These are phyloP conservation scores for Knipowitschia caucasica DNA, from an alignment of 2,797 vertebrate genomes.

Conservation along the genomic window DNA sequence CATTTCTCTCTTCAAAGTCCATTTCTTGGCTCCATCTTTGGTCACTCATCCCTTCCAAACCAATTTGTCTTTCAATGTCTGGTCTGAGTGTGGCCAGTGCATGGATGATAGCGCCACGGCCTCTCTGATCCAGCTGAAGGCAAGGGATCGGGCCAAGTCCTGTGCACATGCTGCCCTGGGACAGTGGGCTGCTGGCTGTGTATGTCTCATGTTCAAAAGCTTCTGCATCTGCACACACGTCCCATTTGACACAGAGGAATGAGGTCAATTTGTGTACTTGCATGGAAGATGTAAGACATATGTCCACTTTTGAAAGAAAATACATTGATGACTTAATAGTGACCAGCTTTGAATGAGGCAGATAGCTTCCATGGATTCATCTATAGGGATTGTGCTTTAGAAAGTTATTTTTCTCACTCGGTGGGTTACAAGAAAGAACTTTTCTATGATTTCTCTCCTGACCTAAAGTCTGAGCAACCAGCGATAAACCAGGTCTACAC, in stretches of 20 bases:
- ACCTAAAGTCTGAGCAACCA: no score
- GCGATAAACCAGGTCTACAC: no score
- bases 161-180: slow-evolving; percentile 68
- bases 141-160: slow-evolving; percentile 81
- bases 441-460: no score
- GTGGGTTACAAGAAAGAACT: no score
- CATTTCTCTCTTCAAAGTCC: slow-evolving; percentile 74
- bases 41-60: slow-evolving; percentile 72
- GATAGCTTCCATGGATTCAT: slow-evolving; percentile 20
- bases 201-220: slow-evolving; percentile 67
- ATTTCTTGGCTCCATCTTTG: slow-evolving; percentile 73
- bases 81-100: slow-evolving; percentile 69
- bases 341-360: slow-evolving; percentile 11
- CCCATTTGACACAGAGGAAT: slow-evolving; percentile 70
- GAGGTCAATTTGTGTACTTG: slow-evolving; percentile 62
- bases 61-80: slow-evolving; percentile 82
- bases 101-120: slow-evolving; percentile 76
- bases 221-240: slow-evolving; percentile 75
- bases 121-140: slow-evolving; percentile 79
- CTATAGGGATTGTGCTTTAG: slow-evolving; percentile 38
- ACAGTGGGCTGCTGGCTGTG: slow-evolving; percentile 72
- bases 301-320: background rate
- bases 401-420: no score
- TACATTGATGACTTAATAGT: background rate
- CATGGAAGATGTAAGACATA: slow-evolving; percentile 37